Percentiles rank a stretch among this genome's conserved stretches.
phyloP scores from a whole-genome alignment of 2,888 invertebrate species.

The Drosophila quasianomalipes region DNA sequence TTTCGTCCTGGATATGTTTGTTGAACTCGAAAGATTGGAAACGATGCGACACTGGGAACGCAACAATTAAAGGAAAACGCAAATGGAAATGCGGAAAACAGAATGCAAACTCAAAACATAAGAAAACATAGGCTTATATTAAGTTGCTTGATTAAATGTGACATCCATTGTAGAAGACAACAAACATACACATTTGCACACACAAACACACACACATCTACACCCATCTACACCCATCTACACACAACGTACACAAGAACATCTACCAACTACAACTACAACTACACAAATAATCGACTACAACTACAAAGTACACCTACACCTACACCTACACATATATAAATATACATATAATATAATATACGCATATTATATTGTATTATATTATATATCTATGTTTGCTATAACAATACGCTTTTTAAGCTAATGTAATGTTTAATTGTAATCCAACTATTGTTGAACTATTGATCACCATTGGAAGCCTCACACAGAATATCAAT shows the following conservation, averaged over 20 bases:
- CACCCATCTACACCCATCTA: background rate
- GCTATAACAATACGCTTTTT: constrained; percentile 70
- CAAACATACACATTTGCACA: background rate
- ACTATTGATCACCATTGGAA: constrained; percentile 55
- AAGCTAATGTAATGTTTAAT: constrained; percentile 63
- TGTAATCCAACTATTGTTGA: constrained; percentile 51
- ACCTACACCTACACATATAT: constrained; percentile 13
- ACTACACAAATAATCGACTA: background rate
- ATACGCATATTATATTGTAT: constrained; percentile 10
- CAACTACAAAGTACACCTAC: constrained; percentile 10
- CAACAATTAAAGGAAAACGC: background rate
- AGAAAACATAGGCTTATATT: background rate
- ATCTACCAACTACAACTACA: constrained; percentile 8
- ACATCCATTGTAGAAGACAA: background rate
- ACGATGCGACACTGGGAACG: background rate
- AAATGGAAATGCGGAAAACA: background rate
- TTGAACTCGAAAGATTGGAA: background rate
- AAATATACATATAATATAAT: constrained; percentile 9
- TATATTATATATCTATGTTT: constrained; percentile 42
- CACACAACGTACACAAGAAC: background rate
- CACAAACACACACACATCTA: background rate
- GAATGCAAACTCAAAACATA: background rate
- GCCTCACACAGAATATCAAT: constrained; percentile 44
- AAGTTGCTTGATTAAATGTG: constrained; percentile 1
- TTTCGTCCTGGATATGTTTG: background rate